These are phyloP conservation scores for Hyphantria cunea DNA, from an alignment of 1,140 invertebrate species.

Conservation along the genomic window DNA sequence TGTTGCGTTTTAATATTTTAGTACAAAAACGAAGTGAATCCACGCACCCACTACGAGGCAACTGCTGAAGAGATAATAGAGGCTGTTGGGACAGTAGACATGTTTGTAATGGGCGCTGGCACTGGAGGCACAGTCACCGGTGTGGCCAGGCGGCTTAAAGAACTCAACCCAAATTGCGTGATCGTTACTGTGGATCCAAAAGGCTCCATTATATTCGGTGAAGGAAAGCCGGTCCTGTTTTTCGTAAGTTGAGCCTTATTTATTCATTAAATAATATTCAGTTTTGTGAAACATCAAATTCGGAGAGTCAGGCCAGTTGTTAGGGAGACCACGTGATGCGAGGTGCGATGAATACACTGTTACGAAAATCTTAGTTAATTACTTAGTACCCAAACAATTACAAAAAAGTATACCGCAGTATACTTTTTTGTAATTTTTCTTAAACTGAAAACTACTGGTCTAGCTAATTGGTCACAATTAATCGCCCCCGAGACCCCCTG, in stretches of 20 bases:
- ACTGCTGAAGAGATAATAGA: slow-evolving; percentile 93
- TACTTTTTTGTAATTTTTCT: no score
- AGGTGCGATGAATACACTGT: no score
- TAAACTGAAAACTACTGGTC: no score
- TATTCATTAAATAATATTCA: neutral
- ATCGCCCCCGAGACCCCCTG: no score
- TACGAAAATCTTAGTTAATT: no score
- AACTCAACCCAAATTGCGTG: slow-evolving; percentile 83
- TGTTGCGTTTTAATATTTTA: slow-evolving; percentile 71
- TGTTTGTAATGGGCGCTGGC: slow-evolving; percentile 90
- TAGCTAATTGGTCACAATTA: no score
- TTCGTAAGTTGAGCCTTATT: slow-evolving; percentile 22
- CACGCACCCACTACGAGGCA: slow-evolving; percentile 93
- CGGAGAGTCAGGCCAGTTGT: no score
- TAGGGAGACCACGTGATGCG: no score
- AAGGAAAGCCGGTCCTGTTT: slow-evolving; percentile 14
- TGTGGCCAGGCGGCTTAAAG: slow-evolving; percentile 90
- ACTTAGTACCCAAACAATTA: no score
- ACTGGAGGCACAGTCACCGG: slow-evolving; percentile 92
- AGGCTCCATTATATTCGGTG: slow-evolving; percentile 89
- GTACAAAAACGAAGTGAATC: slow-evolving; percentile 93
- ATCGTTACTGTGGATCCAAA: slow-evolving; percentile 92
- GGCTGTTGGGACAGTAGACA: slow-evolving; percentile 88
- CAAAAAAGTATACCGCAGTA: no score
- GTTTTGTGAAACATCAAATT: no score